phyloP scores from a whole-genome alignment of 2,113 vertebrate genomes.

The Catagonus wagneri region DNA sequence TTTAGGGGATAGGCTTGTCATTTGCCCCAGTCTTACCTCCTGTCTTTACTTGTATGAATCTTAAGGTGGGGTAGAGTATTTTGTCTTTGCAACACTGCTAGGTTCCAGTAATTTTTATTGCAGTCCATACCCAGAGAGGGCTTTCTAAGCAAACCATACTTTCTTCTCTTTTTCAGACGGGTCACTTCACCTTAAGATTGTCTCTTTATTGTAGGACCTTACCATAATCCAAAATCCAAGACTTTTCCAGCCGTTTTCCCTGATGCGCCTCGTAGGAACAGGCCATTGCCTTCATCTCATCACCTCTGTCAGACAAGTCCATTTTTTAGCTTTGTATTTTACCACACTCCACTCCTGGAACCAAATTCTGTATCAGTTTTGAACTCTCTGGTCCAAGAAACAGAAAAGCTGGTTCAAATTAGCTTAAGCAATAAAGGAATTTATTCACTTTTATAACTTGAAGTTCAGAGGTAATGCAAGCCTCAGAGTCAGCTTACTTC shows the following conservation, averaged over 20 bases:
- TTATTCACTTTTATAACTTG: not conserved
- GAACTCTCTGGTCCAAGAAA: not conserved
- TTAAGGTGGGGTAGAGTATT: not conserved
- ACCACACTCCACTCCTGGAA: not conserved
- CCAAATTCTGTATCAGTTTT: not conserved
- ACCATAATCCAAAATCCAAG: not conserved
- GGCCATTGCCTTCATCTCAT: not conserved
- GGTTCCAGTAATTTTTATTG: not conserved
- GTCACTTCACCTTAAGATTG: not conserved
- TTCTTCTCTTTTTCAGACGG: not conserved
- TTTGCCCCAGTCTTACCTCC: not conserved
- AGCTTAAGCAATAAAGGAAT: not conserved
- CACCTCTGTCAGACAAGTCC: not conserved
- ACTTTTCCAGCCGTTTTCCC: not conserved
- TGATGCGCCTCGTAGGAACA: not conserved
- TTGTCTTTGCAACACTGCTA: not conserved
- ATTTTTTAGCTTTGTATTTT: not conserved
- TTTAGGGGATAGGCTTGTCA: not conserved
- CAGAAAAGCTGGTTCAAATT: not conserved
- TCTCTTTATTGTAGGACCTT: not conserved
- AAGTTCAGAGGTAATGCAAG: slow-evolving; percentile 13
- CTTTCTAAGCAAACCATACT: not conserved
- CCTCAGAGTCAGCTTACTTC: not conserved
- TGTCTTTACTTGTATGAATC: not conserved
- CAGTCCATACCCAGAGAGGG: not conserved